These are phyloP conservation scores for Helarctos malayanus DNA, from an alignment of 2,797 vertebrate genomes.

Conservation along the genomic window DNA sequence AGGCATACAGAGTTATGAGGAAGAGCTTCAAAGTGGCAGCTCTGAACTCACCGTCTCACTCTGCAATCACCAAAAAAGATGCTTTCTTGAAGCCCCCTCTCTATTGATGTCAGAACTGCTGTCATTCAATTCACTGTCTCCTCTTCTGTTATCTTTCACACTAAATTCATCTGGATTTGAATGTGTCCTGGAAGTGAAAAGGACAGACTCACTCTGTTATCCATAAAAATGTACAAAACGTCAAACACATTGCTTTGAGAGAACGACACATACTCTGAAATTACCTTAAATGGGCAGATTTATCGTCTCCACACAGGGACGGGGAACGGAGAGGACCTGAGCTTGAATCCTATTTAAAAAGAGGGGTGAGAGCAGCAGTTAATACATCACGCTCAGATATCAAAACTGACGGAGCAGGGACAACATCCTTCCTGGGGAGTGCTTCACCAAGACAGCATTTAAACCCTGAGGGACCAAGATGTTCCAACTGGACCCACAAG, in stretches of 20 bases:
- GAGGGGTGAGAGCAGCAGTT: background rate
- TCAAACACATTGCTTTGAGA: conserved; percentile 47
- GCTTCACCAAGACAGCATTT: background rate
- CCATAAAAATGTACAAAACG: conserved; percentile 55
- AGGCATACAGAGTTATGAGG: background rate
- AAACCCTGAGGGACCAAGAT: background rate
- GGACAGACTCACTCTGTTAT: conserved; percentile 77
- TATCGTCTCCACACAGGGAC: conserved; percentile 89
- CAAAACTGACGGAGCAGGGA: background rate
- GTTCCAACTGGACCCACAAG: background rate
- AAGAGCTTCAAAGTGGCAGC: conserved; percentile 60
- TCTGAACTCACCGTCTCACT: conserved; percentile 87
- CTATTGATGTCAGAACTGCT: conserved; percentile 89
- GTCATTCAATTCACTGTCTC: conserved; percentile 93
- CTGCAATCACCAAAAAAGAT: conserved; percentile 88
- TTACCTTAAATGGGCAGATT: conserved; percentile 91
- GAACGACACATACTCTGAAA: conserved; percentile 68
- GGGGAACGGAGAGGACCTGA: conserved; percentile 85
- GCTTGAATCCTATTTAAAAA: conserved; percentile 57
- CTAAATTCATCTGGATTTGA: conserved; percentile 91
- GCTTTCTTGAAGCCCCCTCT: conserved; percentile 88
- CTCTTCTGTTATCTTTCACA: conserved; percentile 93
- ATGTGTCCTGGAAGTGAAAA: conserved; percentile 88
- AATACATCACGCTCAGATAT: conserved; percentile 67
- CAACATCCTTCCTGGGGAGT: background rate